A percentile compares a stretch with the other conserved stretches of the same genome.
phyloP scores from a whole-genome alignment of 2,888 invertebrate species.

The Acanthococcus lagerstroemiae region DNA sequence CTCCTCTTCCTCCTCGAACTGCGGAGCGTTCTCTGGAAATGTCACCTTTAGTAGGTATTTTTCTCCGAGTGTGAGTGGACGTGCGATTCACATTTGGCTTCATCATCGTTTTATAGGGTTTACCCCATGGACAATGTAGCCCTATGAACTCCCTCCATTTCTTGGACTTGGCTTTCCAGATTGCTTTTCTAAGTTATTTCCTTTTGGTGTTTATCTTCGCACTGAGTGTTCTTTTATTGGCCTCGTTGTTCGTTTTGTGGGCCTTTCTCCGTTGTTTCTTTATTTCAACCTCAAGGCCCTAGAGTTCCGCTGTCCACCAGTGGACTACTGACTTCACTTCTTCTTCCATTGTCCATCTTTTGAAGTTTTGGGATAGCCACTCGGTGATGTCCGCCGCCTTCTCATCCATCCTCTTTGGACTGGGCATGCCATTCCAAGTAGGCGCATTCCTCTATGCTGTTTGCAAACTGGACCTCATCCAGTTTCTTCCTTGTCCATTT shows the following conservation, averaged over 20 bases:
- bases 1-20: neutral
- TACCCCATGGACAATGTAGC: neutral
- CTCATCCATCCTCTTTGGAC: neutral
- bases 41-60: neutral
- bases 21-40: neutral
- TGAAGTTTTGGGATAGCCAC: neutral
- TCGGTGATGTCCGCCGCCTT: neutral
- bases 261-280: neutral
- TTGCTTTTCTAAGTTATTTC: neutral
- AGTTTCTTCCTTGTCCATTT: neutral
- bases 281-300: neutral
- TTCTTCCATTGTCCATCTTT: neutral
- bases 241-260: neutral
- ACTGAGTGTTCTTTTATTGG: too few relatives aligned
- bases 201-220: neutral
- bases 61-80: too few relatives aligned
- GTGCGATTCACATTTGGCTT: neutral
- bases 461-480: neutral
- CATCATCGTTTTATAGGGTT: neutral
- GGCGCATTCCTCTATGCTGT: neutral
- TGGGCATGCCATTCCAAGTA: neutral
- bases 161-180: neutral
- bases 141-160: neutral
- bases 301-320: neutral
- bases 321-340: fast-evolving